Base-by-base conservation (phyloP, 2,888 invertebrate genomes). In the Cremastobaeus sp. region DNA sequence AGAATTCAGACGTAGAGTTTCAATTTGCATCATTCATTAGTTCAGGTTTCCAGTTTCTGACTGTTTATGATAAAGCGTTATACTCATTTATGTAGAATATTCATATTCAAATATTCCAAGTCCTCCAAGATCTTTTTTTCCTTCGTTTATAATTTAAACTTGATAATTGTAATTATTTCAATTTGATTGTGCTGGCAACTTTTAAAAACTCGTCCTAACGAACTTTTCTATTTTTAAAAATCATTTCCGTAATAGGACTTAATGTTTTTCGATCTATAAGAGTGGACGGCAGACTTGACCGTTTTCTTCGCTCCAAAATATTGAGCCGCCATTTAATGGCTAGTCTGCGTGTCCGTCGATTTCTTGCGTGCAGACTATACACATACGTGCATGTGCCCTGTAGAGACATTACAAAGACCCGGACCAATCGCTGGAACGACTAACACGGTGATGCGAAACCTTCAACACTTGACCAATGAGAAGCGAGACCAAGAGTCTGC, bases 381-480 rank as follows among this genome's bases (percentile, higher is more conserved):
- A 5, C 8, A 5, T 25, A 8, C 25, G 25, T 4, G 5, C 25
- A 25, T 25, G 25, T 71, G 55, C 50, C 65, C 60, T 8, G 45
- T 9, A 55, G 73, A 55, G 48, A 52, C 57, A 50, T 64, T 41
- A 76, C 64, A 76, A 76, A 76, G 72, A 65, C 55, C 32, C 59
- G 65, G 72, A 62, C 71, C 71, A 74, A 74, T 74, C 71, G 66
- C 50, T 45, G 65, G 43, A 66, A 66, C 60, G 62, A 54, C 50
- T 20, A 64, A 50, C 50, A 68, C 75, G 68, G 30, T 32, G 55
- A 60, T 45, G 59, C 70, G 68, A 76, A 77, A 55, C 78, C 79
- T 81, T 79, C 78, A 74, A 54, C 45, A 70, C 68, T 43, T 68
- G 78, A 78, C 82, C 84, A 82, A 83, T 85, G 71, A 50, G 68